These are phyloP conservation scores for Enteromius fasciolatus DNA, from an alignment of 2,797 vertebrate species.

Conservation along the genomic window DNA sequence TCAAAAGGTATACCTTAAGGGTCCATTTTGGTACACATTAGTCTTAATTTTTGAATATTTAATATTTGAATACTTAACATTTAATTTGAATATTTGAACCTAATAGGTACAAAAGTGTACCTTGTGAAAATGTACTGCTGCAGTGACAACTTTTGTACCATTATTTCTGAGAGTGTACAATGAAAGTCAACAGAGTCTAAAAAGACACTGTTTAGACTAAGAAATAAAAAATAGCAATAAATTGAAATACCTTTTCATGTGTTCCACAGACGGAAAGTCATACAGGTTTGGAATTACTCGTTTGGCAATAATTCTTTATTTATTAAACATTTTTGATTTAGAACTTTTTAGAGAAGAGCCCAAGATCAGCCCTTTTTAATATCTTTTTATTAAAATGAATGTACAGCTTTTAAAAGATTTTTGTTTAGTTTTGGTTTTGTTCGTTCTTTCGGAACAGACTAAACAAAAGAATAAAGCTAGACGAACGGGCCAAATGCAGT, in stretches of 20 bases:
- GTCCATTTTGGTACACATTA: too few species aligned
- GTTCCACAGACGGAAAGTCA: not conserved
- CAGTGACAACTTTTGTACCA: too few species aligned
- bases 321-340: too few species aligned
- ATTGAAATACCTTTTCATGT: not conserved
- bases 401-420: not conserved
- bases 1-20: too few species aligned
- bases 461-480: constrained; percentile 54
- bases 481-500: constrained; percentile 41
- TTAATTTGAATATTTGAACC: too few species aligned
- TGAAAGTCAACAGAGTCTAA: not conserved
- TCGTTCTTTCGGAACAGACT: constrained; percentile 24
- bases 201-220: not conserved
- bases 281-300: not conserved
- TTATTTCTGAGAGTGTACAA: too few species aligned
- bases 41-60: too few species aligned
- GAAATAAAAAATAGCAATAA: not conserved
- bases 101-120: too few species aligned
- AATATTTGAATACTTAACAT: too few species aligned
- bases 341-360: too few species aligned
- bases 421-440: not conserved
- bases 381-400: not conserved
- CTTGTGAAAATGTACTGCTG: too few species aligned
- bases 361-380: too few species aligned
- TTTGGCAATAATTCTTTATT: not conserved